phyloP scores from a whole-genome alignment of 2,113 vertebrate species.

The Myrmecobius fasciatus region DNA sequence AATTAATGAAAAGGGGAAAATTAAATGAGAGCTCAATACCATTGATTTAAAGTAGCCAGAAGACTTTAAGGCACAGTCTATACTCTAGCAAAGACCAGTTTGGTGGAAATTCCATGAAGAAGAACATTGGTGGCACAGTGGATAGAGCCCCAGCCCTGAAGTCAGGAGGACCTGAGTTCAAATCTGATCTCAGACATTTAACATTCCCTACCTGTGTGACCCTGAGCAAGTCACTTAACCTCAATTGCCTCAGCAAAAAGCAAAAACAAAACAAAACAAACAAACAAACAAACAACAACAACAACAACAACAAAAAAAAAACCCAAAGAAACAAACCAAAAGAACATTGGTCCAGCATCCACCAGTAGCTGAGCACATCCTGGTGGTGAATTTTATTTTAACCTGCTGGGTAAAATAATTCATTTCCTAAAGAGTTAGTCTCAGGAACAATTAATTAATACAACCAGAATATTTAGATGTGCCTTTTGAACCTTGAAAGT shows the following conservation, averaged over 20 bases:
- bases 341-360: background rate
- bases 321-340: too few relatives aligned
- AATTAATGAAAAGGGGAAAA: background rate
- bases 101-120: background rate
- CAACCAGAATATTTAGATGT: background rate
- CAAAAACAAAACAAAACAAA: too few relatives aligned
- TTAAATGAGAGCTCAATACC: background rate
- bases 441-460: background rate
- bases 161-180: too few relatives aligned
- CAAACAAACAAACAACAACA: too few relatives aligned
- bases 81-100: background rate
- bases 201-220: too few relatives aligned
- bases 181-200: too few relatives aligned
- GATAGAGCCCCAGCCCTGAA: too few relatives aligned
- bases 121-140: too few relatives aligned
- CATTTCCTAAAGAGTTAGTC: background rate
- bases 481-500: background rate
- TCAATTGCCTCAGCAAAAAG: too few relatives aligned
- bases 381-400: background rate
- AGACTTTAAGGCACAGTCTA: background rate
- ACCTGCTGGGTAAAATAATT: background rate
- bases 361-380: too few relatives aligned
- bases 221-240: too few relatives aligned
- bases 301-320: too few relatives aligned
- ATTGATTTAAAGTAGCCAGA: background rate